A percentile compares a stretch with the other conserved stretches of the same genome.
Evolutionary conservation across 1,140 invertebrate genomes (phyloP).

Genomic region (Aphelenchoides fujianensis): DNA sequence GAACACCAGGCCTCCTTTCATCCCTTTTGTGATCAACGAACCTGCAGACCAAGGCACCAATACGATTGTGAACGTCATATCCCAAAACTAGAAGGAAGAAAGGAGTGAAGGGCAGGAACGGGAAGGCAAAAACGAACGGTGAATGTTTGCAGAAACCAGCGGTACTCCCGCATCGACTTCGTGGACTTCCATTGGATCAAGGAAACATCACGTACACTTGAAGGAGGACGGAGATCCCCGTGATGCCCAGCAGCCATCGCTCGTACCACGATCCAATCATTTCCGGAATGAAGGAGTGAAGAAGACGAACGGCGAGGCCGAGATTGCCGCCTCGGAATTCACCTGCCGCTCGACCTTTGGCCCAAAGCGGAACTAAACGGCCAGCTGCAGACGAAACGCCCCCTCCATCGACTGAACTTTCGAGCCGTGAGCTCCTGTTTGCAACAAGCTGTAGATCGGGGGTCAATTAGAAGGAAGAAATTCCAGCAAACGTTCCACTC

Average conservation of each 20-base stretch:
- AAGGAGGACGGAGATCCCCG: not conserved
- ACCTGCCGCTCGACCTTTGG: too few species aligned
- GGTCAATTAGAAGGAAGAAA: too few species aligned
- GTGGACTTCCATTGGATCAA: not conserved
- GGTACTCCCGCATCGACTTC: not conserved
- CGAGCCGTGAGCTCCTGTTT: too few species aligned
- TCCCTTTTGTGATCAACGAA: not conserved
- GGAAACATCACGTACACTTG: not conserved
- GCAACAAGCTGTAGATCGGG: too few species aligned
- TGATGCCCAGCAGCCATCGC: not conserved
- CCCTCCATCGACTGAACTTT: too few species aligned
- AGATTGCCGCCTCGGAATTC: too few species aligned
- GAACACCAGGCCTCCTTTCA: too few species aligned
- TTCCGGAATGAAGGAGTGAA: not conserved
- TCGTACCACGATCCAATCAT: constrained; percentile 1
- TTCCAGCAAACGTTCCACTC: too few species aligned
- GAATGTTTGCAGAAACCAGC: not conserved
- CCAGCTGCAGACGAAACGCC: too few species aligned
- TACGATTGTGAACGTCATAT: not conserved
- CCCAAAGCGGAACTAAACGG: too few species aligned
- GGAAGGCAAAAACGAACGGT: not conserved
- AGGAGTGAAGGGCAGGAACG: too few species aligned
- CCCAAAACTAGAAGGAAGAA: not conserved
- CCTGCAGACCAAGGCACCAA: not conserved
- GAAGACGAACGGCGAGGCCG: not conserved